A percentile compares a stretch with the other conserved stretches of the same genome.
Conservation (phyloP, 1,140 invertebrate genomes). For the Diorhabda carinulata region DNA sequence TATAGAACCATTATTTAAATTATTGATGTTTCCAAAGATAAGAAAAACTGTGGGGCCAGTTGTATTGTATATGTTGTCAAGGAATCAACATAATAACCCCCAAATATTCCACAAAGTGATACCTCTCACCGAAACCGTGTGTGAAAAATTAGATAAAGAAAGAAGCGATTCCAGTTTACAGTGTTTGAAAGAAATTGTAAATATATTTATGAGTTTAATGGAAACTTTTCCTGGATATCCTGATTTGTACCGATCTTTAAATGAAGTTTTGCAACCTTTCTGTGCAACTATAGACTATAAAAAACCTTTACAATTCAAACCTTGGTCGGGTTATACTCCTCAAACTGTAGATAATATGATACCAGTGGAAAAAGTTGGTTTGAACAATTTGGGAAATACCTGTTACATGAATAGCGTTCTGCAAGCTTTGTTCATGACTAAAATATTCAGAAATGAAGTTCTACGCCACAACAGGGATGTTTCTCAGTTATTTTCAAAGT, state of each 20-base stretch:
- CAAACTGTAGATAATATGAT: conserved; percentile 25
- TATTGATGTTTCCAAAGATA: conserved; percentile 48
- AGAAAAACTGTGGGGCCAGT: conserved; percentile 50
- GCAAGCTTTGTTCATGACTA: conserved; percentile 77
- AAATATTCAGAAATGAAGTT: conserved; percentile 62
- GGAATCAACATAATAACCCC: conserved; percentile 45
- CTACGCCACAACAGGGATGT: conserved; percentile 50
- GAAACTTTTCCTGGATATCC: conserved; percentile 50
- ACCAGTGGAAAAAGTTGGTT: conserved; percentile 62
- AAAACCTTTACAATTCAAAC: conserved; percentile 30
- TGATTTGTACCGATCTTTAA: conserved; percentile 44
- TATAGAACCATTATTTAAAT: conserved; percentile 48
- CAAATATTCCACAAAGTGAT: conserved; percentile 51
- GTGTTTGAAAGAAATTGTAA: conserved; percentile 51
- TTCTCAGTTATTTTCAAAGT: conserved; percentile 58
- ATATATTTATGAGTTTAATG: conserved; percentile 50
- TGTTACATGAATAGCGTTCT: conserved; percentile 85
- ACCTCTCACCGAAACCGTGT: conserved; percentile 41
- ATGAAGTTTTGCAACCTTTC: conserved; percentile 33
- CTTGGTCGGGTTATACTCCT: conserved; percentile 30
- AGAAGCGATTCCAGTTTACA: conserved; percentile 43
- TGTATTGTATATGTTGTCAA: conserved; percentile 53
- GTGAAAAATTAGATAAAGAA: conserved; percentile 47
- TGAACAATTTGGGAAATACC: conserved; percentile 81
- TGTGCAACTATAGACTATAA: conserved; percentile 26